A percentile compares a stretch with the other conserved stretches of the same genome.
Conservation (phyloP, 2,113 vertebrate genomes). For the Passer domesticus region DNA sequence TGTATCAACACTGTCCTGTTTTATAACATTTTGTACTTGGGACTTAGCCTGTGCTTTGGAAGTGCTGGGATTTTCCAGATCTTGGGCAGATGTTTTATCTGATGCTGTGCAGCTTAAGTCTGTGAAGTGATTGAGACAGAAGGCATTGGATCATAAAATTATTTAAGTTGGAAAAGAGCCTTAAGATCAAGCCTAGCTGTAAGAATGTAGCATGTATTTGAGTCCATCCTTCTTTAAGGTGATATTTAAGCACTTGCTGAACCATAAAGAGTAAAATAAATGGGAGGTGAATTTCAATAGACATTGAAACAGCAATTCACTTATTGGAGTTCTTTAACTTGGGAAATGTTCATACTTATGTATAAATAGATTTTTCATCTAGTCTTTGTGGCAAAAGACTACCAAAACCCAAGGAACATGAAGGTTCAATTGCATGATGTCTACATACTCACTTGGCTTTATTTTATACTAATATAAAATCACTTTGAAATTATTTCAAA, state of each 20-base stretch:
- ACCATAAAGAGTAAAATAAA: neutral
- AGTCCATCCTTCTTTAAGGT: neutral
- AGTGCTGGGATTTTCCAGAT: neutral
- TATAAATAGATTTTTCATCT: neutral
- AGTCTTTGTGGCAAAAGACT: neutral
- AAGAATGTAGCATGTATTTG: neutral
- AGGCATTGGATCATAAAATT: neutral
- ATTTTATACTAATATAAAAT: neutral
- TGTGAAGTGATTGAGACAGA: neutral
- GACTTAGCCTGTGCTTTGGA: neutral
- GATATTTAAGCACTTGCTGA: neutral
- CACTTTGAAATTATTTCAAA: neutral
- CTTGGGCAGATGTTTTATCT: neutral
- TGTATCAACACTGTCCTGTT: neutral
- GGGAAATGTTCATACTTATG: neutral
- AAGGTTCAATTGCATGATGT: neutral
- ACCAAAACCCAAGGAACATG: accelerated
- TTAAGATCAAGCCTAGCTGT: neutral
- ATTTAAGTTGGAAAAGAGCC: neutral
- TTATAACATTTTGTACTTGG: neutral
- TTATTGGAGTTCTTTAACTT: neutral
- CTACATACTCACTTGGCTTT: neutral
- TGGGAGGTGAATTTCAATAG: neutral
- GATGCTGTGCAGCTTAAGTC: neutral
- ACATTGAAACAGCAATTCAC: neutral